Conservation (phyloP, 2,113 vertebrate genomes). For the Todiramphus chloris region DNA sequence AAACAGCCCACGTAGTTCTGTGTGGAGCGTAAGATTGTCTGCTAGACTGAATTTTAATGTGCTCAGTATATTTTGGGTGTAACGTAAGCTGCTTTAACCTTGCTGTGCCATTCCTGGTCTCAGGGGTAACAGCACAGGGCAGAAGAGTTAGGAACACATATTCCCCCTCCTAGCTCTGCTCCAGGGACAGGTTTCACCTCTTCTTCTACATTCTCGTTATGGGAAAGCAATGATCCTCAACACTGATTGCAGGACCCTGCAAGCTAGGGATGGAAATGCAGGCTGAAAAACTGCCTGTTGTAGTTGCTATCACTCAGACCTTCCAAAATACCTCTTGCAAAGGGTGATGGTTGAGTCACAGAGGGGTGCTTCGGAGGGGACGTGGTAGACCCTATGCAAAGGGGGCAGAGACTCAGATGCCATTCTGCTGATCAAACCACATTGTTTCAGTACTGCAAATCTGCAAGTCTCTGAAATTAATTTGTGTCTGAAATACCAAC, state of each 20-base stretch:
- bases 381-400: neutral
- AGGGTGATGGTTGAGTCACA: neutral
- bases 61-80: neutral
- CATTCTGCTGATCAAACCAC: neutral
- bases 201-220: rapidly evolving
- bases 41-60: neutral
- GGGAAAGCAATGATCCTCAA: neutral
- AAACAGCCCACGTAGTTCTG: neutral
- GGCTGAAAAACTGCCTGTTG: neutral
- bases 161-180: neutral
- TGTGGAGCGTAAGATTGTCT: neutral
- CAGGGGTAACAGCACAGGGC: neutral
- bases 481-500: neutral
- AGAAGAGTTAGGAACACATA: neutral
- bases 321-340: neutral
- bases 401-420: neutral
- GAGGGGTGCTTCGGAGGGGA: neutral
- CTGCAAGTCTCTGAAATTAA: neutral
- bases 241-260: neutral
- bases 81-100: neutral
- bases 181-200: neutral
- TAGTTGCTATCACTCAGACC: neutral
- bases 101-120: neutral
- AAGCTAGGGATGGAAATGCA: neutral
- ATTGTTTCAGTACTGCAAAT: neutral